Percentiles rank a stretch among this genome's conserved stretches.
phyloP scores from a whole-genome alignment of 2,888 invertebrate species.

The Papilio demoleus region DNA sequence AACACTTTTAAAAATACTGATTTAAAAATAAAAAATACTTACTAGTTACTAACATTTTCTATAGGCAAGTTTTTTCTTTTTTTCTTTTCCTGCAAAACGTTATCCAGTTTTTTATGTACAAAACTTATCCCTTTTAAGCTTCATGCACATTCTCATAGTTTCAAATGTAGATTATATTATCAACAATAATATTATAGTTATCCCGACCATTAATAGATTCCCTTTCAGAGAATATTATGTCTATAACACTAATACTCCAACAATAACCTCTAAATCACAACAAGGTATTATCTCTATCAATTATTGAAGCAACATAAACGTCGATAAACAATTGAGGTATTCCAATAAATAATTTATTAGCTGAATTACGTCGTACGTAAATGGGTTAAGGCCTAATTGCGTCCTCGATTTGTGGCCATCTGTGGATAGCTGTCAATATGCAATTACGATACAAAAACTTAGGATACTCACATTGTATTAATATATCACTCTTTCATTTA shows the following conservation, averaged over 20 bases:
- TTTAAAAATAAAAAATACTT: constrained; percentile 10
- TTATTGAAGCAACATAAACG: constrained; percentile 51
- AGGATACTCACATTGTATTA: neutral
- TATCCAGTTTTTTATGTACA: too few species aligned
- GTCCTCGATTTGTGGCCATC: constrained; percentile 40
- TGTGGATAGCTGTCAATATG: constrained; percentile 29
- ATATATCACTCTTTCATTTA: neutral
- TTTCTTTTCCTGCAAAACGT: neutral
- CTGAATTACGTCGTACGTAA: constrained; percentile 46
- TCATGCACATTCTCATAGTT: constrained; percentile 16
- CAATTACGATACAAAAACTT: constrained; percentile 20
- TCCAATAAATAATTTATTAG: constrained; percentile 60
- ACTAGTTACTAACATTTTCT: neutral
- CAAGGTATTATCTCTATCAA: constrained; percentile 42
- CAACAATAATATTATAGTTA: too few species aligned
- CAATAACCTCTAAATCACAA: constrained; percentile 44
- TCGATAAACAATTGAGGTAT: constrained; percentile 54
- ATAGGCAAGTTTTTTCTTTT: neutral
- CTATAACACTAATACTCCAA: constrained; percentile 30
- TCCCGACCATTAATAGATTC: constrained; percentile 16
- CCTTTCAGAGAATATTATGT: constrained; percentile 14
- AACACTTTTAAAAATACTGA: constrained; percentile 10
- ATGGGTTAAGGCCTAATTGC: constrained; percentile 60
- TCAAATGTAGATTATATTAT: constrained; percentile 19
- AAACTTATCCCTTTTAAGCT: too few species aligned